Base-by-base conservation (phyloP, 1,140 invertebrate genomes). In the Drosophila insularis region DNA sequence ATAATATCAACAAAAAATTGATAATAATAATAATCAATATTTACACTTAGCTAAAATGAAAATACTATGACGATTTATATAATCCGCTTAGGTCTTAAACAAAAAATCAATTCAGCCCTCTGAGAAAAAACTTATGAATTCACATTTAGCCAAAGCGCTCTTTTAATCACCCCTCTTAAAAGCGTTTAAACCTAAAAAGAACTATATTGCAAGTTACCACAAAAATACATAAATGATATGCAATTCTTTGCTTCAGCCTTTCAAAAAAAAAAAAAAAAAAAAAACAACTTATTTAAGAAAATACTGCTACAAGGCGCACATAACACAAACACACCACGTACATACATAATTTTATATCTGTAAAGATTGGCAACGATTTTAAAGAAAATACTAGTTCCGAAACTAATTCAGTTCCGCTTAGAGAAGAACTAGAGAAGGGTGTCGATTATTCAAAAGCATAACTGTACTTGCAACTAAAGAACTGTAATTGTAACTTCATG, bases 401-500 rank as follows among this genome's bases (percentile, higher is more conserved):
- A 39, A 61, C 17, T n/a, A 27, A 43, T 23, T 43, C 2, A 7
- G 43, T 19, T 46, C 17, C 43, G 17, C 6, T 19, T 19, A 19
- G 32, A 27, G 27, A 27, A 6, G 2, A 46, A 46, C 43, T 17
- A 17, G 14, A 10, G 7, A 50, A 35, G 27, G 23, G 23, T 27
- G 23, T 0, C 6, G 6, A 14, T 14, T 5, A 40, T 40, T 19
- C 2, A 19, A 46, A 40, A 21, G 2, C 10, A 50, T 2, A 50
- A 50, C 43, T 50, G 17, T 21, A 50, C 43, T 46, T 43, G 40
- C 40, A 43, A 43, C 3, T 17, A 43, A 72, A 67, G 68, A 53
- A 61, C 67, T 78, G 78, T 71, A 84, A 74, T 67, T 73, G 72
- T 81, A 86, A 80, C 84, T 86, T 79, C 82, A 89, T 86, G 84